A percentile compares a stretch with the other conserved stretches of the same genome.
Conservation (phyloP, 2,113 vertebrate species). For the Aplodontia rufa region DNA sequence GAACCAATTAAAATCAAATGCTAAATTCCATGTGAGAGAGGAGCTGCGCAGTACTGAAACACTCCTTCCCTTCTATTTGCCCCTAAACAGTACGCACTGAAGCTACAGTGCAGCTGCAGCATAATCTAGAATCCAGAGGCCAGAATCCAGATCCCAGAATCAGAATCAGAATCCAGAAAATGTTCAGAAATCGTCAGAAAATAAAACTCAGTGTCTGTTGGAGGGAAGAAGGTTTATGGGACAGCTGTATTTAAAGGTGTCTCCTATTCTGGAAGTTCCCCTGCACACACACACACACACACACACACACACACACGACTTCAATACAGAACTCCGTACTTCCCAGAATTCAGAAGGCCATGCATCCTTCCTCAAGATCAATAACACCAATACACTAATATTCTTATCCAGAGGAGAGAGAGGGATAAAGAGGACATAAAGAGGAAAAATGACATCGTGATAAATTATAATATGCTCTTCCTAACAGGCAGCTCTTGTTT, state of each 20-base stretch:
- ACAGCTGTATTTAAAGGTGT: neutral
- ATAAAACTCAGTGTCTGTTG: neutral
- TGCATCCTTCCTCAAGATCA: neutral
- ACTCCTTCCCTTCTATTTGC: accelerated
- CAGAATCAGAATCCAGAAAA: neutral
- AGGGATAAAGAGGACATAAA: neutral
- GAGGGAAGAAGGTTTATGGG: accelerated
- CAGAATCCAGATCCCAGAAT: too few relatives aligned
- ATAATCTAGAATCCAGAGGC: neutral
- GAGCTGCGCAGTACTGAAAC: neutral
- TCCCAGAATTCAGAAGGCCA: neutral
- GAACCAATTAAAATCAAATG: neutral
- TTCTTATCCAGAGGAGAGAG: neutral
- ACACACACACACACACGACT: neutral
- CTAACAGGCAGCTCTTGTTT: neutral
- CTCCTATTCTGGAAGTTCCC: neutral
- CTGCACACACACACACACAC: too few relatives aligned
- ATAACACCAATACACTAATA: neutral
- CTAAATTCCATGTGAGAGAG: neutral
- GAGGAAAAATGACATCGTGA: neutral
- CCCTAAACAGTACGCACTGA: neutral
- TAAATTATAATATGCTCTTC: neutral
- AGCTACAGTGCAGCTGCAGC: too few relatives aligned
- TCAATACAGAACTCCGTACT: too few relatives aligned
- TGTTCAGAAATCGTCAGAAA: neutral